Evolutionary conservation across 2,888 invertebrate species (phyloP), one percentile per base, ranked within the genome.

Genomic region (Caenorhabditis sp.): DNA sequence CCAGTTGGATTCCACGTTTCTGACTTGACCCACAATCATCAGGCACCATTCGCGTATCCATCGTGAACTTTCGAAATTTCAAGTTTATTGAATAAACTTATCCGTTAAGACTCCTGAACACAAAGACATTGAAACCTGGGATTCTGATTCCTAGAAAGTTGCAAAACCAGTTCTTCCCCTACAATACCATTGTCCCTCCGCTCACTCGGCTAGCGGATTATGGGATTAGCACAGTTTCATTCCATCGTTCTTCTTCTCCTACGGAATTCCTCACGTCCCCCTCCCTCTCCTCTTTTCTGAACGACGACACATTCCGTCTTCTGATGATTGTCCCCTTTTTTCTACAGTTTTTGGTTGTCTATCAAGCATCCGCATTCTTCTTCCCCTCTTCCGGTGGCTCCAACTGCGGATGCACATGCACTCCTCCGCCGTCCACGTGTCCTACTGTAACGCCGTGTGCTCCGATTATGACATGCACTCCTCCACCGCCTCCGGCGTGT

Each of bases 171-270:
- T 58, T 58, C 28, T n/a, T 31, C 8, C 54, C 35, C 19, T 31
- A 6, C 14, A 35, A 19, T 26, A 56, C 58, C 56, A 56, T 58
- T 70, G 58, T 58, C 44, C 70, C 7, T 24, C 35, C 28, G 1
- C 56, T 16, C 19, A 10, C 16, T 28, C 22, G 19, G 61, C 54
- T 35, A 12, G 8, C 8, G 74, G 75, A 77, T 76, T 68, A 69
- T 47, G 38, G 77, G 77, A 77, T 77, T 77, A 77, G 77, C 77
- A 77, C 77, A 77, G 77, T 77, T 77, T 35, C 63, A 56, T 58
- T 41, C 44, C 14, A 12, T 26, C 56, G 6, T 44, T 8, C 16
- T 26, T 26, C 24, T 56, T 19, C 35, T 24, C 58, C n/a, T 16
- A 16, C 10, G 16, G 22, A 54, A 28, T 28, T 31, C 28, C 35